Evolutionary conservation across 2,113 vertebrate species (phyloP).

Genomic region (Serilophus lunatus): DNA sequence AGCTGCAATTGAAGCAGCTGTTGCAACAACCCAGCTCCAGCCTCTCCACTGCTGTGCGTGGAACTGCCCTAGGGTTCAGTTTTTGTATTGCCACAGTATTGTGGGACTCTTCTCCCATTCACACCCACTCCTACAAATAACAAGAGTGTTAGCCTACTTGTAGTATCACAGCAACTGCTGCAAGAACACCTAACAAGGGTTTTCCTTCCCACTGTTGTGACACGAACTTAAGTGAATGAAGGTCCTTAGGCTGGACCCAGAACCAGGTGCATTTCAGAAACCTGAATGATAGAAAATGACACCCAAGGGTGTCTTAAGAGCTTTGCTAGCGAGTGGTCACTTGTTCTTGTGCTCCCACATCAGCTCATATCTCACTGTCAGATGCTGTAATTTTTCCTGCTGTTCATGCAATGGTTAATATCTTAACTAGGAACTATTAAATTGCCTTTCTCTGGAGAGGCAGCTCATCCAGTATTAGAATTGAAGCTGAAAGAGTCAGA

Average conservation of each 20-base stretch:
- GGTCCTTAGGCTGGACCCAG: background rate
- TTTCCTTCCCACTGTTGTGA: background rate
- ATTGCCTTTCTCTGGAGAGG: background rate
- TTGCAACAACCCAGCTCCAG: background rate
- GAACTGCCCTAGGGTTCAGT: background rate
- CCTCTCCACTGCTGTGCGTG: background rate
- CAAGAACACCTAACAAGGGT: fast-evolving
- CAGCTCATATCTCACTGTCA: background rate
- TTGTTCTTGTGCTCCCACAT: background rate
- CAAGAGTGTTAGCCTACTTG: background rate
- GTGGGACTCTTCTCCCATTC: background rate
- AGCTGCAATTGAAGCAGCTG: background rate
- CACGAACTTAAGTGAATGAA: background rate
- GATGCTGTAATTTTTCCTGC: background rate
- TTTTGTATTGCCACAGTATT: background rate
- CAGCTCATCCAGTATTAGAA: background rate
- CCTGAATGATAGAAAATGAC: background rate
- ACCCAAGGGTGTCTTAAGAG: background rate
- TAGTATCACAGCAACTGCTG: background rate
- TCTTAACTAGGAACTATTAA: background rate
- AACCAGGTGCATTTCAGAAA: background rate
- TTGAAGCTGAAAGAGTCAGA: background rate
- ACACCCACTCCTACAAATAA: background rate
- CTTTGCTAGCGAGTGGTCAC: background rate
- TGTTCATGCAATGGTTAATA: background rate